These are phyloP conservation scores for Anthrax anthrax DNA, from an alignment of 2,888 invertebrate genomes.

Conservation along the genomic window DNA sequence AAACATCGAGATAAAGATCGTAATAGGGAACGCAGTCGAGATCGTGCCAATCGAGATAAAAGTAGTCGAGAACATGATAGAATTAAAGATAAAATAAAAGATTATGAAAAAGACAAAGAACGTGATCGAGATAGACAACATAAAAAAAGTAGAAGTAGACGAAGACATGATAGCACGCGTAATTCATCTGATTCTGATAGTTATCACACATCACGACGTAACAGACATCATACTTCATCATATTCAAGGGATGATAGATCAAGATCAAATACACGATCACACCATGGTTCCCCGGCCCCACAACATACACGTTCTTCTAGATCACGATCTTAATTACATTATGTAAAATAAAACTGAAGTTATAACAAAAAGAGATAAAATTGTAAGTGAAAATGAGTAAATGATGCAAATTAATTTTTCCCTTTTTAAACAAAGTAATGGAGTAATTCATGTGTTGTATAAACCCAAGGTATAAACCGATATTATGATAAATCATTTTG, in stretches of 20 bases:
- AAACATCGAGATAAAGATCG: neutral
- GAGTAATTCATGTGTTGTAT: no score
- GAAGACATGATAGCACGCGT: neutral
- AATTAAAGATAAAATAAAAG: neutral
- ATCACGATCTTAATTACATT: constrained; percentile 17
- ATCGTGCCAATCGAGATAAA: no score
- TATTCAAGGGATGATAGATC: neutral
- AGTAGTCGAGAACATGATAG: neutral
- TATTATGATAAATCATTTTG: no score
- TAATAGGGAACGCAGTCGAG: neutral
- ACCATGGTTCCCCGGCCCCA: no score
- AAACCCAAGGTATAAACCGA: no score
- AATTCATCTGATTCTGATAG: constrained; percentile 7
- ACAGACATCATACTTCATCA: neutral
- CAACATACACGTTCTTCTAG: constrained; percentile 14
- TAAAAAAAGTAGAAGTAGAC: neutral
- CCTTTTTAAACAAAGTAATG: no score
- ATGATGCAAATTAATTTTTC: no score
- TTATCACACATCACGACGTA: neutral
- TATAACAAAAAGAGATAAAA: no score
- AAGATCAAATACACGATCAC: constrained; percentile 9
- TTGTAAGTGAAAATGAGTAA: no score
- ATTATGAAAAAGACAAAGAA: neutral
- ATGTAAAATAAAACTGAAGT: no score
- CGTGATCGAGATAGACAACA: neutral